Evolutionary conservation across 2,797 vertebrate species (phyloP), one percentile per base, ranked within the genome.

Genomic region (Rachycentron canadum): DNA sequence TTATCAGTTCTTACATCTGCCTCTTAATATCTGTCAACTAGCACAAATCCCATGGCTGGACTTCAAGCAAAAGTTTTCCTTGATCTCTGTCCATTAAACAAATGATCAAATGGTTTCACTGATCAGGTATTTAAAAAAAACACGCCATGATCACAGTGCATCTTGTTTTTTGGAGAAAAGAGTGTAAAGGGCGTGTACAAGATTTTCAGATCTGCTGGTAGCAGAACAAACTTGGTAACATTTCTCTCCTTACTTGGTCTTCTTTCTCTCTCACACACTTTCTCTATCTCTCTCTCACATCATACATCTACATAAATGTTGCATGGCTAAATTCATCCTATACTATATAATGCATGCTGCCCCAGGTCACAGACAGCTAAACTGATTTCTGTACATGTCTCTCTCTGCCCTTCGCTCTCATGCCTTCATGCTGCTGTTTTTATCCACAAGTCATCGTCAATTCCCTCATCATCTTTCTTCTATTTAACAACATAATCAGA

Each of bases 281-380:
- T n/a, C n/a, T n/a, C n/a, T n/a, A 23, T 36, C 14, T 25, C 34
- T 40, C 21, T 23, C 50, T 16, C 56, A 56, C 28, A 63, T 41
- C 73, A 85, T 84, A 88, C 63, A 74, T 78, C 25, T 53, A 14
- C 64, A 90, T 91, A 19, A 90, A 89, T 87, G 63, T 85, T 90
- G 76, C 69, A 91, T 80, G 60, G 75, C 69, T 82, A 59, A 52
- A 73, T 86, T 75, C 81, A 78, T 86, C 67, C 65, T 77, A 79
- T 76, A 86, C 82, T 93, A 79, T 87, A 93, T 93, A 90, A 93
- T 91, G 87, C 86, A 92, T 89, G 88, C 55, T 83, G 82, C 73
- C 82, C 72, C 32, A 21, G 85, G 86, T 90, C 87, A 86, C 81
- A 90, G 79, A 88, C 82, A 56, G 59, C 61, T 70, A 26, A 75